Evolutionary conservation across 2,113 vertebrate species (phyloP).

Genomic region (Apodemus speciosus): DNA sequence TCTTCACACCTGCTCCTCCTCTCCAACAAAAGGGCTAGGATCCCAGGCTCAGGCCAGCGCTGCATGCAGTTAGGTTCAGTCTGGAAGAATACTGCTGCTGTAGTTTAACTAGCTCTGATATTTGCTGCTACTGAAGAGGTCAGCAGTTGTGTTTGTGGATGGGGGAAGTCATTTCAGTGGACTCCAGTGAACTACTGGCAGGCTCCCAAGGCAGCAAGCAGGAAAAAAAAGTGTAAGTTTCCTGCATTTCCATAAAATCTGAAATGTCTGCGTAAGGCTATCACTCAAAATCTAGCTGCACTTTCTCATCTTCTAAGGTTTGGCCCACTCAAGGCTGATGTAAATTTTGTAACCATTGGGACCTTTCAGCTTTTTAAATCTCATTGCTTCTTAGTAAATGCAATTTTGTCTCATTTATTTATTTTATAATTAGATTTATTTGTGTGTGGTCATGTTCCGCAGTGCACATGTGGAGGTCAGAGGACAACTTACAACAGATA

Average conservation of each 20-base stretch:
- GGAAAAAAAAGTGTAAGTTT: not conserved
- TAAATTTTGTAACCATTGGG: not conserved
- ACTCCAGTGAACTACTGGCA: not conserved
- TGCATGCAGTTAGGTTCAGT: not conserved
- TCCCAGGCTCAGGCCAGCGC: not conserved
- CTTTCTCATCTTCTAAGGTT: not conserved
- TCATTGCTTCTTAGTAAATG: not conserved
- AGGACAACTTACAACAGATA: not conserved
- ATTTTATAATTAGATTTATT: not conserved
- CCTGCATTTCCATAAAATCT: not conserved
- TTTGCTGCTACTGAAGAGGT: not conserved
- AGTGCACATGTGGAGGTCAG: not conserved
- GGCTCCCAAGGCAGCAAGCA: conserved; percentile 15
- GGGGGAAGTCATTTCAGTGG: not conserved
- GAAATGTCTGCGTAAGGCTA: not conserved
- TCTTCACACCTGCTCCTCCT: too few relatives aligned
- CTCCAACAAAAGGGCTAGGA: not conserved
- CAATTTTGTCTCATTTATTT: not conserved
- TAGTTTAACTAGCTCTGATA: not conserved
- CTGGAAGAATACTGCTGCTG: not conserved
- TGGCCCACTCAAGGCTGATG: not conserved
- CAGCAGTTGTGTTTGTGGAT: not conserved
- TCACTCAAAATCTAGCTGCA: conserved; percentile 1
- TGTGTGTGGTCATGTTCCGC: not conserved
- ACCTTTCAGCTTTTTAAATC: not conserved